Evolutionary conservation across 2,113 vertebrate genomes (phyloP).

Genomic region (Camarhynchus parvulus): DNA sequence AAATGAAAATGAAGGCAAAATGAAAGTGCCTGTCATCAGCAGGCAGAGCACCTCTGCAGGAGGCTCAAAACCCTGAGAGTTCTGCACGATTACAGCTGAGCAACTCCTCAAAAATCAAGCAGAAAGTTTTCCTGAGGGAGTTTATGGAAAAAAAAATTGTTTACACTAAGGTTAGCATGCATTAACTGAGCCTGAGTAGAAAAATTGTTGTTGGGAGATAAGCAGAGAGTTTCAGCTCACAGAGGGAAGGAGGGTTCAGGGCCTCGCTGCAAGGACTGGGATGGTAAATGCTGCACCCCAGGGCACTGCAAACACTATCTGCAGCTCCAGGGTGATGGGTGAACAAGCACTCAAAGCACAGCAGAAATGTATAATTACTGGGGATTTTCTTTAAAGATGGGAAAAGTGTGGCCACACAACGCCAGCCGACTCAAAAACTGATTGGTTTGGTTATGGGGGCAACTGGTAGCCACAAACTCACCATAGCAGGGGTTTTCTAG

Average conservation of each 20-base stretch:
- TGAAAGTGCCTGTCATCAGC: not conserved
- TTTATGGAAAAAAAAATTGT: not conserved
- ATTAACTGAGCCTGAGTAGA: not conserved
- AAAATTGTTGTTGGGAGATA: conserved; percentile 46
- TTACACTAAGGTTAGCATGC: conserved; percentile 35
- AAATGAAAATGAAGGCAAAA: too few relatives aligned
- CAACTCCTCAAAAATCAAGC: conserved; percentile 5
- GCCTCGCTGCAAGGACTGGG: not conserved
- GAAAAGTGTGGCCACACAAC: not conserved
- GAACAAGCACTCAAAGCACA: not conserved
- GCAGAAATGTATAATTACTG: not conserved
- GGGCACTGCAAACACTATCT: not conserved
- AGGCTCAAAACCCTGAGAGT: conserved; percentile 14
- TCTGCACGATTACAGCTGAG: not conserved
- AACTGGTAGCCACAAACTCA: not conserved
- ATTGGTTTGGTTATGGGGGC: not conserved
- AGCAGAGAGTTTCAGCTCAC: conserved; percentile 5
- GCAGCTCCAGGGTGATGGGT: not conserved
- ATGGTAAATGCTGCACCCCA: not conserved
- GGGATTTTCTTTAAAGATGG: not conserved
- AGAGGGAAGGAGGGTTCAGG: not conserved
- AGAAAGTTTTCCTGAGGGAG: conserved; percentile 48
- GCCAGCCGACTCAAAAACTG: rapidly evolving
- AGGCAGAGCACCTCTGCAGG: conserved; percentile 51
- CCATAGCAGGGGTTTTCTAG: not conserved